Base-by-base conservation (phyloP, 1,140 invertebrate species). In the Hetaerina americana region DNA sequence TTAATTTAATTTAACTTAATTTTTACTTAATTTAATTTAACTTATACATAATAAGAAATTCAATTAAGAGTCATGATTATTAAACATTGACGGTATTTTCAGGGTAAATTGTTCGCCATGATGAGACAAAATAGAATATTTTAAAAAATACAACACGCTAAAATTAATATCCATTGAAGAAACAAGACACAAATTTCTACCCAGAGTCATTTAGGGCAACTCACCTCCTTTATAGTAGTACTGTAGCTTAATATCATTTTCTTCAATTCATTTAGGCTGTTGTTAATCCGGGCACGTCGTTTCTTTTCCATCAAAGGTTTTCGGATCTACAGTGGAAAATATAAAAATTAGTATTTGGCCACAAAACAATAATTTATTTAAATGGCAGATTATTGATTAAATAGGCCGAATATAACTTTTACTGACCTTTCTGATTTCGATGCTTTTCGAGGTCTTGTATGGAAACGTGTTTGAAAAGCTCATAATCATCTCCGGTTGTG, bases 231-330 rank as follows among this genome's bases (percentile, higher is more conserved):
- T n/a, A 57, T 77, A 75, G 74, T 75, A 6, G 78, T 77, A 74
- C 83, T 83, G 0, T 84, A 83, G 73, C 87, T 83, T n/a, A 87
- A 74, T 12, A 88, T 79, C 26, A 89, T 83, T 69, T 80, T 79
- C 77, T 89, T 89, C 22, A 90, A 78, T 73, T 87, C 82, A 57
- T 86, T 83, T 18, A 90, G 78, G 73, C 86, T 87, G 49, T 85
- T 82, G 78, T 90, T 90, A 57, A 90, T 90, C 74, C 89, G 78
- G 0, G 87, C 89, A 27, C 89, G 78, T 40, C 89, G 76, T 74
- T 85, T 83, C 78, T 89, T 90, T 78, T 90, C 89, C 86, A 90
- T 89, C 74, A 90, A 77, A 3, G 89, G 89, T 78, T 90, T 90
- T 49, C 87, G 84, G 31, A 87, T 86, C 86, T 88, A n/a, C 40